Evolutionary conservation across 2,797 vertebrate genomes (phyloP).

Genomic region (Siniperca scherzeri): DNA sequence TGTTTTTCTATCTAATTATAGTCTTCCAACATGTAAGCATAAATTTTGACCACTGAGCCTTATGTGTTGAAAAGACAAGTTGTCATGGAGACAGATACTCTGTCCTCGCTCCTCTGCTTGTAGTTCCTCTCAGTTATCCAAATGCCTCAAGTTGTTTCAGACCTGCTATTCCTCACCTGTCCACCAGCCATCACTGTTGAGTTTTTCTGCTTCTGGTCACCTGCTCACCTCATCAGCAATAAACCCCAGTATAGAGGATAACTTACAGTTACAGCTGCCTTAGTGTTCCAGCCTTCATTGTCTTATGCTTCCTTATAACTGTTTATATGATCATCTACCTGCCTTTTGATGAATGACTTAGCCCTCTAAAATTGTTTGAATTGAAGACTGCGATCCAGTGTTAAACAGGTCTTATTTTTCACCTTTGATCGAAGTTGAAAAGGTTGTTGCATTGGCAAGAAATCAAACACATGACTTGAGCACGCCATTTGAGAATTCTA

Average conservation of each 20-base stretch:
- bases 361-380: not conserved
- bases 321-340: not conserved
- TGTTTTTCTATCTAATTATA: not conserved
- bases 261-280: not conserved
- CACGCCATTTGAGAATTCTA: not conserved
- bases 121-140: not conserved
- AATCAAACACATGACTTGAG: conserved; percentile 15
- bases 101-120: not conserved
- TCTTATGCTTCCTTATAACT: not conserved
- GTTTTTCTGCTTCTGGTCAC: not conserved
- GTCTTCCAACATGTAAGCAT: not conserved
- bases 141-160: not conserved
- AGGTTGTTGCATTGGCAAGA: conserved; percentile 13
- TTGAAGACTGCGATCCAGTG: not conserved
- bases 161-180: conserved; percentile 47
- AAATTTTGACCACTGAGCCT: not conserved
- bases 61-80: not conserved
- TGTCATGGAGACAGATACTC: not conserved
- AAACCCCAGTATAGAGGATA: not conserved
- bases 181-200: conserved; percentile 31
- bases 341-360: not conserved
- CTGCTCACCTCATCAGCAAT: not conserved
- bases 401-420: not conserved
- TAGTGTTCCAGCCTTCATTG: not conserved
- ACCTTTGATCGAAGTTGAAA: conserved; percentile 17